phyloP scores from a whole-genome alignment of 1,140 invertebrate genomes.

The Bombyx mandarina region DNA sequence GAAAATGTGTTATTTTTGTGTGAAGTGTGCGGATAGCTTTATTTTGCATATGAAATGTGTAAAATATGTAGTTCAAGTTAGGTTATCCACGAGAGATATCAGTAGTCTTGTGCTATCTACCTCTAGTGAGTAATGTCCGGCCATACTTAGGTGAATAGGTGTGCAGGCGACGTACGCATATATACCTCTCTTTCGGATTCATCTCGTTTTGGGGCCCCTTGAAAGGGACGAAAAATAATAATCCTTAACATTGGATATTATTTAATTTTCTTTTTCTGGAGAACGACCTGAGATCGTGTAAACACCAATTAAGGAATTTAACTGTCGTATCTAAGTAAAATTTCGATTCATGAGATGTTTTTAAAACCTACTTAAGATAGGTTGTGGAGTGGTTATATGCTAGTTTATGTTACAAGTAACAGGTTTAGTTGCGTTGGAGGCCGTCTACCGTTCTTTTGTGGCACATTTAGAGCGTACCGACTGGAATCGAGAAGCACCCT shows the following conservation, averaged over 20 bases:
- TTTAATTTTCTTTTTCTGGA: conserved; percentile 6
- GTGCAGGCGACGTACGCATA: conserved; percentile 65
- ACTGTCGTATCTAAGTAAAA: no score
- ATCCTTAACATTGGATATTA: conserved; percentile 41
- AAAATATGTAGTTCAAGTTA: conserved; percentile 5
- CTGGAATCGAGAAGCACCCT: conserved; percentile 39
- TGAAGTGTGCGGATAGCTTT: conserved; percentile 41
- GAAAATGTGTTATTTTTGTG: conserved; percentile 63
- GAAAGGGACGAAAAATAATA: conserved; percentile 47
- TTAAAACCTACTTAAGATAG: conserved; percentile 24
- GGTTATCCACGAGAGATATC: conserved; percentile 36
- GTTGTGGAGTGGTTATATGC: conserved; percentile 10
- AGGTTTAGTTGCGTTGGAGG: conserved; percentile 64
- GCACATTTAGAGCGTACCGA: conserved; percentile 54
- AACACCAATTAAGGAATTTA: no score
- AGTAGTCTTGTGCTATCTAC: conserved; percentile 56
- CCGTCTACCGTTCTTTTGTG: conserved; percentile 55
- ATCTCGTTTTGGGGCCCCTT: conserved; percentile 26
- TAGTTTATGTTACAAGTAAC: conserved; percentile 57
- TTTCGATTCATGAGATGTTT: no score
- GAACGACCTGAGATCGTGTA: no score
- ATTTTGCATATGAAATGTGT: conserved; percentile 38
- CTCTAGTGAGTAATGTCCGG: conserved; percentile 70
- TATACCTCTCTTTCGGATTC: conserved; percentile 56
- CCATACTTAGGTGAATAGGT: conserved; percentile 60